Evolutionary conservation across 2,797 vertebrate genomes (phyloP).

Genomic region (Gallinago solitaria): DNA sequence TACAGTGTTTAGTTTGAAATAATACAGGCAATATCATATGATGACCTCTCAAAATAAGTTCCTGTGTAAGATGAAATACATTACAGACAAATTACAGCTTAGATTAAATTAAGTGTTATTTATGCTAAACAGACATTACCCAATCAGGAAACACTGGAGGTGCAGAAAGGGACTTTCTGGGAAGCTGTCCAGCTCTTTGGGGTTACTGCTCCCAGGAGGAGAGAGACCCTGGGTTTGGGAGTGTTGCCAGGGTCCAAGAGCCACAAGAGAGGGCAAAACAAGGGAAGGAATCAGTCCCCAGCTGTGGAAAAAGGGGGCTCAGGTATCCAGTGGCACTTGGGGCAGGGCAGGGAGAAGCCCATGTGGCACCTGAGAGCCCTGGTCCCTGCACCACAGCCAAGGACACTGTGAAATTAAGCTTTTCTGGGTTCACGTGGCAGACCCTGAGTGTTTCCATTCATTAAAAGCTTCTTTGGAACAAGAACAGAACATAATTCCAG

Average conservation of each 20-base stretch:
- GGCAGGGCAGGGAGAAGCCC: background rate
- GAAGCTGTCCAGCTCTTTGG: background rate
- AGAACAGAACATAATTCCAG: background rate
- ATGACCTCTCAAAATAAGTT: background rate
- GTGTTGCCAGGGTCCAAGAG: background rate
- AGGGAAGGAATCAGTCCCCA: background rate
- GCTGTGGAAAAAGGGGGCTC: background rate
- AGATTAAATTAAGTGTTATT: background rate
- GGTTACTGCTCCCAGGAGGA: background rate
- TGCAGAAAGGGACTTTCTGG: background rate
- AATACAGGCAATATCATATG: background rate
- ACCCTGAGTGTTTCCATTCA: background rate
- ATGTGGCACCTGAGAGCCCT: background rate
- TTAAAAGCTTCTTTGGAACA: background rate
- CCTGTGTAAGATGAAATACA: background rate
- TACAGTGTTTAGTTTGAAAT: background rate
- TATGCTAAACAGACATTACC: background rate
- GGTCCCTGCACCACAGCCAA: background rate
- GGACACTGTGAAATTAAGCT: background rate
- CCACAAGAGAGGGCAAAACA: background rate
- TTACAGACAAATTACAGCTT: background rate
- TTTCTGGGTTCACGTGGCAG: background rate
- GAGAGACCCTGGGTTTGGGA: background rate
- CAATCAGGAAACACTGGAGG: background rate
- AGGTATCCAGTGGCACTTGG: background rate